Percentiles rank a stretch among this genome's conserved stretches.
phyloP scores from a whole-genome alignment of 1,140 invertebrate species.

The Daktulosphaira vitifoliae region DNA sequence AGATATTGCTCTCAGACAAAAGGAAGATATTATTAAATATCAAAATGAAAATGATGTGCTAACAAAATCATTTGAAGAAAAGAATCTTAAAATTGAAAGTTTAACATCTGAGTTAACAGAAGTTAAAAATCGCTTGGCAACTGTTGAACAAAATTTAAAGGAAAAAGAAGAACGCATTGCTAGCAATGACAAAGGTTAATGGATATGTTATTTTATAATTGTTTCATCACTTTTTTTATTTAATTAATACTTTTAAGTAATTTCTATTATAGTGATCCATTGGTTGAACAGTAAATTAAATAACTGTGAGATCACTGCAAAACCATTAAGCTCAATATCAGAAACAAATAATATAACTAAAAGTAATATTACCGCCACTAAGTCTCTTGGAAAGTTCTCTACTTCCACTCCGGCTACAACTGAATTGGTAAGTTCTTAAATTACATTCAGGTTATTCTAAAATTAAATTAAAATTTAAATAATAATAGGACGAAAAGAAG shows the following conservation, averaged over 20 bases:
- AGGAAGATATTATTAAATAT: constrained; percentile 9
- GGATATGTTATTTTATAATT: no score
- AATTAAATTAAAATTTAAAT: not conserved
- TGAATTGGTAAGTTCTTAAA: not conserved
- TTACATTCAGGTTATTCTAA: not conserved
- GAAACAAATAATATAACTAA: constrained; percentile 6
- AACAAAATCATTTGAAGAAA: constrained; percentile 11
- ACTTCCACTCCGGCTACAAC: constrained; percentile 6
- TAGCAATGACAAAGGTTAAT: constrained; percentile 14
- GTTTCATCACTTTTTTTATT: no score
- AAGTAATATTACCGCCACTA: not conserved
- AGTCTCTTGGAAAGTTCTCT: constrained; percentile 4
- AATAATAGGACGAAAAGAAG: not conserved
- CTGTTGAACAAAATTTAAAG: constrained; percentile 12
- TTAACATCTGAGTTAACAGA: not conserved
- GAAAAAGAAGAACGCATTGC: constrained; percentile 27
- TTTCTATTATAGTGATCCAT: not conserved
- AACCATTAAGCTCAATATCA: not conserved
- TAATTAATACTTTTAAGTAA: not conserved
- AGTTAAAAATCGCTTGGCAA: not conserved
- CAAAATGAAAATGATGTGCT: constrained; percentile 7
- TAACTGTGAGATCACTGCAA: constrained; percentile 24
- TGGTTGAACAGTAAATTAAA: constrained; percentile 28
- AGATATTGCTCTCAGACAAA: constrained; percentile 20
- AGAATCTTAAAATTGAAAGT: not conserved